Base-by-base conservation (phyloP, 2,113 vertebrate genomes). In the Bubalus kerabau region DNA sequence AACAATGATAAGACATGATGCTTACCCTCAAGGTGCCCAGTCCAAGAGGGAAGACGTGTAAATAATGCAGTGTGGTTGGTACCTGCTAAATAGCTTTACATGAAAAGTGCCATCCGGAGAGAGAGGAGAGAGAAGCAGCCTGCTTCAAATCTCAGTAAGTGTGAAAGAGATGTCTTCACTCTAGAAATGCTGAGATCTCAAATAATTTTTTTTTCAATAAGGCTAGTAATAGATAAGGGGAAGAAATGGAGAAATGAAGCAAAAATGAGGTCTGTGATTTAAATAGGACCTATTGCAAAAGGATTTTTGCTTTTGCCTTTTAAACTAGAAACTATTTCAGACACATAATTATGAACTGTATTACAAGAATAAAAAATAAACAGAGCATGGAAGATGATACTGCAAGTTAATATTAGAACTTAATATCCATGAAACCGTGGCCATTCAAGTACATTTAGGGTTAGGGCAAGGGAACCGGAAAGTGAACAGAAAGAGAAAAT, bases 321-420 rank as follows among this genome's bases (percentile, higher is more conserved):
- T 93, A 97, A 93, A 96, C 28, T n/a, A 74, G 43, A 85, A 87
- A 54, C 46, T 30, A 76, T 91, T 95, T 96, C 92, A 93, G 95
- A 52, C 56, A 36, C 52, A 80, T 82, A 97, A 92, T 95, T 96
- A 96, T 87, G 76, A 86, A 80, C 86, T 80, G 23, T 91, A 59
- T 92, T 89, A 60, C 28, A 93, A 89, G 93, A 96, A 93, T 94
- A 64, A 93, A 97, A 96, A 94, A 81, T 54, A 97, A 96, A 94
- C 40, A 94, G 89, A 97, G 93, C 89, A 74, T 74, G 71, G 78
- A 94, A 95, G 87, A 91, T 62, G 88, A 78, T 24, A 48, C 36
- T 21, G 28, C 26, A 83, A 57, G 43, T 89, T 95, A 60, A 81
- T 97, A 93, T 91, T 87, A 95, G 95, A 93, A 74, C 21, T 81